Percentiles rank a stretch among this genome's conserved stretches.
phyloP scores from a whole-genome alignment of 2,888 invertebrate species.

The Agriopis aurantiaria region DNA sequence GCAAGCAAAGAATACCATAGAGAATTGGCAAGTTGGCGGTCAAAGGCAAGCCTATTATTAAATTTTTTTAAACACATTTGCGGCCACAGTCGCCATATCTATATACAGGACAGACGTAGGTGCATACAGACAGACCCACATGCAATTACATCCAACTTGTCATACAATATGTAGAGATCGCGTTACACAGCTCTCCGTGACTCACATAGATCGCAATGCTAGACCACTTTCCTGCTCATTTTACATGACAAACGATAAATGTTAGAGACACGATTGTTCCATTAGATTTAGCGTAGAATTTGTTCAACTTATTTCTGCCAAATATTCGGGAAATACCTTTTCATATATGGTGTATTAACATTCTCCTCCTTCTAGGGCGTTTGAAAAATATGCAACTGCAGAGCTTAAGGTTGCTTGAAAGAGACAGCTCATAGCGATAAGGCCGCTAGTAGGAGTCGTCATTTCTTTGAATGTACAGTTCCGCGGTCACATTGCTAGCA shows the following conservation, averaged over 20 bases:
- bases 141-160: constrained; percentile 10
- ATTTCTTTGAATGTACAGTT: too few relatives aligned
- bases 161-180: constrained; percentile 36
- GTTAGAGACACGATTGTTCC: neutral
- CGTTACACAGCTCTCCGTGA: constrained; percentile 47
- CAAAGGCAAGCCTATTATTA: too few relatives aligned
- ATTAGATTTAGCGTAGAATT: neutral
- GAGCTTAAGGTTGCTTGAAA: neutral
- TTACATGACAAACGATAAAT: constrained; percentile 5
- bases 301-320: neutral
- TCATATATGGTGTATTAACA: neutral
- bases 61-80: too few relatives aligned
- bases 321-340: neutral
- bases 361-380: neutral
- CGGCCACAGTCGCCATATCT: neutral
- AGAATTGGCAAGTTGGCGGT: too few relatives aligned
- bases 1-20: too few relatives aligned
- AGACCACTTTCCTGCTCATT: constrained; percentile 38
- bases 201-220: constrained; percentile 48
- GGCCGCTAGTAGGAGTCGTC: too few relatives aligned
- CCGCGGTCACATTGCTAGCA: too few relatives aligned
- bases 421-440: too few relatives aligned
- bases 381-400: neutral
- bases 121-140: neutral
- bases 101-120: neutral